phyloP scores from a whole-genome alignment of 2,888 invertebrate genomes.

The Actias luna region DNA sequence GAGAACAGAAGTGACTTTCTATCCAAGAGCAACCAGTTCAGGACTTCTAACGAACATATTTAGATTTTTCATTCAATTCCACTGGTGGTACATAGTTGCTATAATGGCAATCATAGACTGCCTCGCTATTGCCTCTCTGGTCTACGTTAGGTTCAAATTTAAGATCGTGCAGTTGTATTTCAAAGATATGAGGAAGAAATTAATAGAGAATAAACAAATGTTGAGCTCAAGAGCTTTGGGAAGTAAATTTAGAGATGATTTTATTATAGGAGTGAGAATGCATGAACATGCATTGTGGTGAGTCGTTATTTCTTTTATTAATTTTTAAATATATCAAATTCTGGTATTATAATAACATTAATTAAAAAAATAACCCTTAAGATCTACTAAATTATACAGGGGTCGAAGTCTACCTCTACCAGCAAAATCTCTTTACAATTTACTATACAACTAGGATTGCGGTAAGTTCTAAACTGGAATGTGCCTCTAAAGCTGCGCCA shows the following conservation, averaged over 20 bases:
- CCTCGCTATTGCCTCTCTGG: slow-evolving; percentile 43
- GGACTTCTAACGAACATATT: slow-evolving; percentile 43
- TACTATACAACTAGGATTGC: no score
- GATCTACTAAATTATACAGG: not conserved
- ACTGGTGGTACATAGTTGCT: slow-evolving; percentile 53
- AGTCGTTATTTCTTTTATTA: not conserved
- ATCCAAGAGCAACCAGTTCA: slow-evolving; percentile 36
- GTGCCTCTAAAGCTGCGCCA: no score
- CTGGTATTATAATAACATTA: no score
- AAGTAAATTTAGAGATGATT: slow-evolving; percentile 41
- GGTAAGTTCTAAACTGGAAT: no score
- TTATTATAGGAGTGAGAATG: slow-evolving; percentile 50
- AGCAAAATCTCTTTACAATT: no score
- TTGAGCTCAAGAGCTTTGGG: slow-evolving; percentile 29
- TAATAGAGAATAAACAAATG: slow-evolving; percentile 26
- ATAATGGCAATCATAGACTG: slow-evolving; percentile 50
- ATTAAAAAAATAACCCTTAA: no score
- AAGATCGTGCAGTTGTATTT: slow-evolving; percentile 48
- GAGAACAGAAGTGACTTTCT: slow-evolving; percentile 48
- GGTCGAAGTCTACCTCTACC: no score
- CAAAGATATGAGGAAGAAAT: slow-evolving; percentile 34
- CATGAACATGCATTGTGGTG: slow-evolving; percentile 59
- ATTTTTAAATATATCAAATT: not conserved
- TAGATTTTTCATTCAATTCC: slow-evolving; percentile 44
- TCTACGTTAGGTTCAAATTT: slow-evolving; percentile 50